Conservation (phyloP, 2,888 invertebrate genomes). For the Cheilosia soror region DNA sequence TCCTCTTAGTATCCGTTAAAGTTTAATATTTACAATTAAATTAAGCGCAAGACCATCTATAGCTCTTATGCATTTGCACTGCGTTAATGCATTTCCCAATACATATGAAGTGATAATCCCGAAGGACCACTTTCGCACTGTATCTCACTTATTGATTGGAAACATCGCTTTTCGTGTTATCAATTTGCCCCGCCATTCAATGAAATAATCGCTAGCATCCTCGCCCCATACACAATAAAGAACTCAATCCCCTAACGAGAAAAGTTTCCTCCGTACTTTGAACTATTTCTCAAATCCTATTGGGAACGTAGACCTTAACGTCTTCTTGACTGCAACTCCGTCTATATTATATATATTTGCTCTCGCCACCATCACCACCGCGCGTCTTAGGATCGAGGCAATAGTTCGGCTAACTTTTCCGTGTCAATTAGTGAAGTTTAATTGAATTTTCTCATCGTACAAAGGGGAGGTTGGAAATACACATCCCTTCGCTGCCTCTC, state of each 20-base stretch:
- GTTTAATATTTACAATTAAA: no score
- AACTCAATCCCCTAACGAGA: constrained; percentile 69
- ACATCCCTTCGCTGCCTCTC: neutral
- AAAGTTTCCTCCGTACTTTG: constrained; percentile 64
- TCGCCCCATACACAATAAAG: constrained; percentile 35
- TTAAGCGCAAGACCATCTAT: no score
- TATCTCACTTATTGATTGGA: constrained; percentile 48
- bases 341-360: neutral
- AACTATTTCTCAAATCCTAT: constrained; percentile 63
- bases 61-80: no score
- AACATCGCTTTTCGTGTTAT: constrained; percentile 59
- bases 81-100: neutral
- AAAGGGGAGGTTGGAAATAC: constrained; percentile 35
- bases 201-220: constrained; percentile 39
- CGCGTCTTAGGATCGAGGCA: constrained; percentile 46
- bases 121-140: constrained; percentile 1
- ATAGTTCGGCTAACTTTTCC: constrained; percentile 72
- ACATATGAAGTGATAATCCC: neutral
- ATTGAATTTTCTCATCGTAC: constrained; percentile 68
- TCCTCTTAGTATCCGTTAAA: no score
- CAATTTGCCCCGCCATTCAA: constrained; percentile 51
- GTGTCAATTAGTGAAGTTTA: constrained; percentile 76
- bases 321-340: constrained; percentile 18
- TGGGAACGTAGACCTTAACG: constrained; percentile 47
- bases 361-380: neutral